Evolutionary conservation across 2,888 invertebrate genomes (phyloP), one percentile per base, ranked within the genome.

Genomic region (Timema cristinae): DNA sequence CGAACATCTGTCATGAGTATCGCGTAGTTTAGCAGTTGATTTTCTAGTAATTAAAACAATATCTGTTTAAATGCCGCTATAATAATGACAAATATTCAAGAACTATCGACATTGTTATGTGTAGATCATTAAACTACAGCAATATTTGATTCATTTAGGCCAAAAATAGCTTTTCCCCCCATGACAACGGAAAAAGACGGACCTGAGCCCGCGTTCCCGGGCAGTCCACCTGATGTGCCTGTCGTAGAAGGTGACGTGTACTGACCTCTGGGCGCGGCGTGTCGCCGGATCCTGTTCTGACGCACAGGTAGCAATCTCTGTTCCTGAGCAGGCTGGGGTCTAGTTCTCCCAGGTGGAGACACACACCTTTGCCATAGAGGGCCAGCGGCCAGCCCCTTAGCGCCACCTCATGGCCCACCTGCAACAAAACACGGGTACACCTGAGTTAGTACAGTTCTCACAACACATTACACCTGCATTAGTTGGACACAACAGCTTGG

Each of bases 331-430:
- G 82, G 75, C 86, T 86, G 75, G 86, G 85, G 79, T 87, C 87
- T 80, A 88, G 84, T 77, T 87, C 86, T 76, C 88, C 88, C 79
- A 90, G 83, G 79, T 89, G 89, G 77, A 89, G 82, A 78, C 88
- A 84, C 79, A 90, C 82, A 77, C 88, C 89, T 79, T 86, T 85
- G 72, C 80, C 81, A 77, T 86, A 86, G 79, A 89, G 84, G 79
- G 87, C 87, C 81, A 90, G 82, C 74, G 90, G 90, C 90, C 90
- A 90, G 81, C 89, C 90, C 79, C 84, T 81, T 76, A 87, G 86
- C 80, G 73, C 79, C 75, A 82, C 84, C 76, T 84, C 81, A 79
- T 85, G 84, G 81, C 85, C 81, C 78, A 83, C 84, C 89, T 89
- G 86, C 59, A 85, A 84, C 49, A 75, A 73, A 77, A 77, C 32